A percentile compares a stretch with the other conserved stretches of the same genome.
Conservation (phyloP, 1,140 invertebrate species). For the Trichonephila clavipes region DNA sequence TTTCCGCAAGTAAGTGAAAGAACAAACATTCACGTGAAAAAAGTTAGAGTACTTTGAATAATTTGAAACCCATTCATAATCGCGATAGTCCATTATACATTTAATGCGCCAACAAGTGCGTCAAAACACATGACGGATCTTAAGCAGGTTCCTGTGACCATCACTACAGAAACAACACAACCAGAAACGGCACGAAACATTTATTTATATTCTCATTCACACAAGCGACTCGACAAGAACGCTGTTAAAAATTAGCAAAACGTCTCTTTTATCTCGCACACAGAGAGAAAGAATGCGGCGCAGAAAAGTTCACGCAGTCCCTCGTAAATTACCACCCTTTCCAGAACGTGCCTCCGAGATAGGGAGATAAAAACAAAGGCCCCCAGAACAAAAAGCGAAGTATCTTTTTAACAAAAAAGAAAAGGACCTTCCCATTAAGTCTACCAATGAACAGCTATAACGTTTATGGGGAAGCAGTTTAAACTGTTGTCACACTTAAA, state of each 20-base stretch:
- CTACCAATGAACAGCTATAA: slow-evolving; percentile 52
- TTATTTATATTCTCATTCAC: not conserved
- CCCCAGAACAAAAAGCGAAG: slow-evolving; percentile 11
- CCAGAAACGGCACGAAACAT: not conserved
- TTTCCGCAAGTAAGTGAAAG: too few relatives aligned
- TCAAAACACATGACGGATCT: too few relatives aligned
- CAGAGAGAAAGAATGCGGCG: not conserved
- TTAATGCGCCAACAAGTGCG: too few relatives aligned
- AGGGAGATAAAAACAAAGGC: slow-evolving; percentile 42
- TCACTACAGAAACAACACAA: not conserved
- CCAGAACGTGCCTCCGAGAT: not conserved
- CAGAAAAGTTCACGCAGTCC: not conserved
- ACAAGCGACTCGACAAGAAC: not conserved
- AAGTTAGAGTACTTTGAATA: too few relatives aligned
- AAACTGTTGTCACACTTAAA: slow-evolving; percentile 58
- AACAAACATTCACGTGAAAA: too few relatives aligned
- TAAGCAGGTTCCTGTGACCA: too few relatives aligned
- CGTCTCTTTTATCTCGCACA: not conserved
- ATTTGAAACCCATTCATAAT: too few relatives aligned
- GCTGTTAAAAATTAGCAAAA: not conserved
- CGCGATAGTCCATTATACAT: too few relatives aligned
- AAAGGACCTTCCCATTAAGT: slow-evolving; percentile 24
- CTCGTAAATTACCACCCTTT: not conserved
- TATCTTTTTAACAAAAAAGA: not conserved
- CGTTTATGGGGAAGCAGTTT: slow-evolving; percentile 51